Base-by-base conservation (phyloP, 2,113 vertebrate species). In the Larimichthys crocea region DNA sequence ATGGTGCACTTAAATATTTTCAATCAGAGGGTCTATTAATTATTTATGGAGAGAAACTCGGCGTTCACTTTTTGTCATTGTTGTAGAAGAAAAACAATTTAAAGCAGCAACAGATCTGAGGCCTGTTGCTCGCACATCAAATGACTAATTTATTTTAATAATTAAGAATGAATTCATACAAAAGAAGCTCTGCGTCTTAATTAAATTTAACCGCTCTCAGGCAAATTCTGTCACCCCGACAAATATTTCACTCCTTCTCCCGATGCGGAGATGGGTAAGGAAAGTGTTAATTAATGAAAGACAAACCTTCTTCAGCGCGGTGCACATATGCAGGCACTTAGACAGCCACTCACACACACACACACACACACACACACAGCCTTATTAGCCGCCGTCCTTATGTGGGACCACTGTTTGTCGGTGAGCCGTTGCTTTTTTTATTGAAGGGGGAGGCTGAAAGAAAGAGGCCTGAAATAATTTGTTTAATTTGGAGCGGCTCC, bases 281-380 rank as follows among this genome's bases (percentile, higher is more conserved):
- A 96, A 97, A 95, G 97, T 97, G 97, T 96, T 97, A 97, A 98
- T 97, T 96, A 97, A 96, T 95, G 95, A 96, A 96, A 94, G 92
- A 95, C 92, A 93, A 96, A 95, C 93, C 94, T 96, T 94, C 93
- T 91, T 92, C 94, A 95, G 91, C 96, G 95, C 93, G 94, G 94
- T 92, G 94, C 94, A 95, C 81, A 60, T 67, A 75, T 48, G 61
- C 72, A 69, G 50, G 60, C 74, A 66, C 79, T 73, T 8, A 46
- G 26, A 19, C 76, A 72, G 19, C 44, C 86, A 83, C 76, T 63
- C 5, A 63, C 59, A 63, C 70, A 76, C 11, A 63, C 70, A 74
- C 5, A 63, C 59, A 63, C 70, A 76, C 11, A 63, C 59, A 63
- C 70, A 76, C 11, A 67, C 26, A 19, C 90, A 92, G 93, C 96